These are phyloP conservation scores for Diarsia rubi DNA, from an alignment of 2,888 invertebrate species.

Conservation along the genomic window DNA sequence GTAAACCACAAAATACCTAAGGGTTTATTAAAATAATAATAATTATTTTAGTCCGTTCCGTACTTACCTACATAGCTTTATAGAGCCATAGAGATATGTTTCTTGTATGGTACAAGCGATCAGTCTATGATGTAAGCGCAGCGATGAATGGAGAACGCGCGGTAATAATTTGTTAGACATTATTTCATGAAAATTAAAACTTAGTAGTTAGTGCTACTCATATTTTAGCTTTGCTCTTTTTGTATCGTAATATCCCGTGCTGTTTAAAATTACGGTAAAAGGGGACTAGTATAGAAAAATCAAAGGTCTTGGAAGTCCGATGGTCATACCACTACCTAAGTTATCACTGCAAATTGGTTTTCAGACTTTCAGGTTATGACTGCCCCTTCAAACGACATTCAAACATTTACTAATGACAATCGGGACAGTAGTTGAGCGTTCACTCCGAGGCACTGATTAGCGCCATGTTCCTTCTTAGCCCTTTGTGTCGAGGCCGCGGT, in stretches of 20 bases:
- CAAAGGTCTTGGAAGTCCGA: not conserved
- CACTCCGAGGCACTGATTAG: not conserved
- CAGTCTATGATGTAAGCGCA: slow-evolving; percentile 13
- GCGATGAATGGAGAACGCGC: not conserved
- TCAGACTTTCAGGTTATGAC: not conserved
- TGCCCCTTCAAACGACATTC: too few species aligned
- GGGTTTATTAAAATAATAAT: slow-evolving; percentile 78
- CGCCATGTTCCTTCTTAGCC: too few species aligned
- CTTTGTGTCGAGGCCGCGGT: too few species aligned
- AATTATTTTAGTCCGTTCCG: slow-evolving; percentile 78
- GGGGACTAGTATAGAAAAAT: too few species aligned
- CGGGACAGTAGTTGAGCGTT: not conserved
- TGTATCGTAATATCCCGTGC: not conserved
- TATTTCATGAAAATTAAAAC: not conserved
- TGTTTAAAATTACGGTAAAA: not conserved
- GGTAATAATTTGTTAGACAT: not conserved
- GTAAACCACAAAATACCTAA: slow-evolving; percentile 58
- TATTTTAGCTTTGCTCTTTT: not conserved
- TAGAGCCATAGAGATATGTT: slow-evolving; percentile 71
- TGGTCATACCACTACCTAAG: not conserved
- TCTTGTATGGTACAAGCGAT: slow-evolving; percentile 60
- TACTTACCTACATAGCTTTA: slow-evolving; percentile 73
- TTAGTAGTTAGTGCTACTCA: not conserved
- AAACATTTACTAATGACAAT: not conserved
- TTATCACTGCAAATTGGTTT: not conserved